Evolutionary conservation across 1,140 invertebrate genomes (phyloP).

Genomic region (Magallana angulata): DNA sequence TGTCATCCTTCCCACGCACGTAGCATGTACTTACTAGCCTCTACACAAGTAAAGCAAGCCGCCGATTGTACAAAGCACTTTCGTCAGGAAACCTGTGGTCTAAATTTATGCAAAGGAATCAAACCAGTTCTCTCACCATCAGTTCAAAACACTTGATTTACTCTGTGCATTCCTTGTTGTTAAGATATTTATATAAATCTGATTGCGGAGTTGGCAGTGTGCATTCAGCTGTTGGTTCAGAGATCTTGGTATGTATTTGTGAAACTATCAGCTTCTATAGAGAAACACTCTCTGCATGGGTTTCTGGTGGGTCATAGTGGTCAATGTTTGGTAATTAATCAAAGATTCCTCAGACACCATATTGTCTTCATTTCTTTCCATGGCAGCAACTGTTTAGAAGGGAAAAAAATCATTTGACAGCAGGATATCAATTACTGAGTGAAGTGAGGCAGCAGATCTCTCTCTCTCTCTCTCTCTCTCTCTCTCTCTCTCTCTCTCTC

Average conservation of each 20-base stretch:
- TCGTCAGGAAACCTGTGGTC: not conserved
- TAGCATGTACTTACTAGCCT: not conserved
- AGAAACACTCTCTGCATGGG: not conserved
- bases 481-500: slow-evolving; percentile 17
- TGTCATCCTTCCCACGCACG: slow-evolving; percentile 7
- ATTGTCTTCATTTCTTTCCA: slow-evolving; percentile 9
- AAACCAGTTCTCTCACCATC: slow-evolving; percentile 1
- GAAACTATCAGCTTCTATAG: not conserved
- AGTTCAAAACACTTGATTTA: slow-evolving; percentile 26
- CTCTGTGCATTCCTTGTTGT: slow-evolving; percentile 16
- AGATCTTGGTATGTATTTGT: slow-evolving; percentile 29
- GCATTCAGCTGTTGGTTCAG: slow-evolving; percentile 15
- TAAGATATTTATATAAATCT: slow-evolving; percentile 33
- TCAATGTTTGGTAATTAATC: slow-evolving; percentile 14
- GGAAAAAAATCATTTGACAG: slow-evolving; percentile 1
- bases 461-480: slow-evolving; percentile 3
- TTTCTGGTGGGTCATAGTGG: not conserved
- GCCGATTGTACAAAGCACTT: not conserved
- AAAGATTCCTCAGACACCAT: not conserved
- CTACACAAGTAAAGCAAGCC: not conserved
- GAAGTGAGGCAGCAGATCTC: not conserved
- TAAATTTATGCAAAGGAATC: not conserved
- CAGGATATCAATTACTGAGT: not conserved
- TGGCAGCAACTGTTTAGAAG: not conserved
- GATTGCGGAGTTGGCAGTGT: slow-evolving; percentile 11